Evolutionary conservation across 1,140 invertebrate species (phyloP), one percentile per base, ranked within the genome.

Genomic region (Cyphomyrmex costatus): DNA sequence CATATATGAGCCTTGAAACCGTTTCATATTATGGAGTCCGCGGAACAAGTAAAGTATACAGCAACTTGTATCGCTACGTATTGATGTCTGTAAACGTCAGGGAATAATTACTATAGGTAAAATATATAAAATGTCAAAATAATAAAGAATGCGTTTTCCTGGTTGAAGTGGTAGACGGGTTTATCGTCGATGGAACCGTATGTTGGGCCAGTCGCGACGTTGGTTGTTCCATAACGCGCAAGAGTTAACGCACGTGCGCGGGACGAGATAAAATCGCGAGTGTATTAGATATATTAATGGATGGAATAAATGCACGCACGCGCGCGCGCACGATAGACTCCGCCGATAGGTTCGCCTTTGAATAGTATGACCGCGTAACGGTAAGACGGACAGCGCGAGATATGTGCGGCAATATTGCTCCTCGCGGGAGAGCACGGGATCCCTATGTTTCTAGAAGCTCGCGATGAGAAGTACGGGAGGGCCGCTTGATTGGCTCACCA

Each of bases 351-450:
- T 82, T 73, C 24, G 66, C 74, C 68, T 71, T 85, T 76, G 58
- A 77, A 89, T 87, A 74, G 56, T 61, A 58, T 70, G 66, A 86
- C 53, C 74, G 73, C 76, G 46, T 89, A 87, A 89, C 88, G 88
- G 88, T 89, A 85, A 82, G 42, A 70, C 68, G 53, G 36, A 73
- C 49, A 46, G 71, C 77, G 71, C 77, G 76, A 87, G 87, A 74
- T 58, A 65, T 53, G 65, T 60, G 58, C 24, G 83, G 76, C 33
- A 56, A 79, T 79, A 68, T 53, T 46, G 65, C 36, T 74, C 53
- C 63, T 21, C 51, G 53, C 49, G 51, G 51, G 60, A 51, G 42
- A 53, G 42, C 58, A 7, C 30, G 46, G 58, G 51, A 63, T 89
- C 86, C 46, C 60, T 74, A n/a, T n/a, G 14, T 63, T 88, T 80